A percentile compares a stretch with the other conserved stretches of the same genome.
Conservation (phyloP, 1,140 invertebrate genomes). For the Polypedilum pembai region DNA sequence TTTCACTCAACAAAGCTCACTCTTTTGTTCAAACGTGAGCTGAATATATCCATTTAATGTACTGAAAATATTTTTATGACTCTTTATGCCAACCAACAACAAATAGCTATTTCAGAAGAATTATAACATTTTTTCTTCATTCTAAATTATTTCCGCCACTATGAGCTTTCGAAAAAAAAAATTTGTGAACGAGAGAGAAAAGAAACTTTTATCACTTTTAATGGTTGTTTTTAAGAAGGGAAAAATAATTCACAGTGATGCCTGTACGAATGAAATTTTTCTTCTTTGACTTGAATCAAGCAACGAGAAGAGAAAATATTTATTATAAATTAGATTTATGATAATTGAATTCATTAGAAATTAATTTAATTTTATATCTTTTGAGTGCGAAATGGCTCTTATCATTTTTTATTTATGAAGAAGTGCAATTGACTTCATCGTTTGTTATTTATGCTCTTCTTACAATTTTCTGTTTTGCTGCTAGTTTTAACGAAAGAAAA, state of each 20-base stretch:
- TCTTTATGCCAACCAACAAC: conserved; percentile 1
- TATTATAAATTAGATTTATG: conserved; percentile 14
- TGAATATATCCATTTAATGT: conserved; percentile 18
- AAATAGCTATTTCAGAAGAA: not conserved
- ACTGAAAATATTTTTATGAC: conserved; percentile 27
- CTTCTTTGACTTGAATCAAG: too few species aligned
- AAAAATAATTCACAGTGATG: too few species aligned
- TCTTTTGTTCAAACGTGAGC: not conserved
- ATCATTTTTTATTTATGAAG: not conserved
- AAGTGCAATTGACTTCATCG: not conserved
- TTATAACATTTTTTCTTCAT: not conserved
- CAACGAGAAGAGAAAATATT: not conserved
- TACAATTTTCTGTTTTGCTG: too few species aligned
- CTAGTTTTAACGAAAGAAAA: too few species aligned
- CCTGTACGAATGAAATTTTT: too few species aligned
- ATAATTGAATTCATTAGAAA: conserved; percentile 12
- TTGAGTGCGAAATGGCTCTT: not conserved
- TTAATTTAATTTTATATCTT: conserved; percentile 4
- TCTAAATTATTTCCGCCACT: conserved; percentile 24
- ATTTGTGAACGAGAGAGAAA: not conserved
- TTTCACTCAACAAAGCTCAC: not conserved
- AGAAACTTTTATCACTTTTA: not conserved
- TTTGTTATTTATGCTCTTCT: too few species aligned
- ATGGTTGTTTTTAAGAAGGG: not conserved
- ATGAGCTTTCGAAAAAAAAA: conserved; percentile 14